Percentiles rank a stretch among this genome's conserved stretches.
Evolutionary conservation across 2,113 vertebrate genomes (phyloP).

Genomic region (Melozone crissalis): DNA sequence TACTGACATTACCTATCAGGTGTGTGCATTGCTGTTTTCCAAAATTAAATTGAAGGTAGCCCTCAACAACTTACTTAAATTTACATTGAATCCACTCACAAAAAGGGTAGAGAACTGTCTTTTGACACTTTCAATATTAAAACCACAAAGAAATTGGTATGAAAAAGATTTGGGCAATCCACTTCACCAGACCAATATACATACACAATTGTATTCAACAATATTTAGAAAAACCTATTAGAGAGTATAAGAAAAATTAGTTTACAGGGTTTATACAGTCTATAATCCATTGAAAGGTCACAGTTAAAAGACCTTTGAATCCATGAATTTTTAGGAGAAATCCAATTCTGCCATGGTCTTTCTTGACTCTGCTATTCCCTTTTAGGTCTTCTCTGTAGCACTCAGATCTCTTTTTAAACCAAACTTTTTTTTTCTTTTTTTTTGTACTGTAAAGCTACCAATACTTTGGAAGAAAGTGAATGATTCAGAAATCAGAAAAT

Average conservation of each 20-base stretch:
- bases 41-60: not conserved
- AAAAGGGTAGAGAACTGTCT: not conserved
- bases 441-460: not conserved
- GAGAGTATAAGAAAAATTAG: not conserved
- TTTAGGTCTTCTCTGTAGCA: not conserved
- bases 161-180: not conserved
- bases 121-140: not conserved
- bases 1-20: not conserved
- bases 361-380: not conserved
- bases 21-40: rapidly evolving
- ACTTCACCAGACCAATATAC: not conserved
- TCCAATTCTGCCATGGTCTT: not conserved
- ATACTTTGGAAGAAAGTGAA: not conserved
- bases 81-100: not conserved
- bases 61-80: not conserved
- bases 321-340: not conserved
- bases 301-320: not conserved
- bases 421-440: not conserved
- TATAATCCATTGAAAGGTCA: not conserved
- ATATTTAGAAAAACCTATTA: not conserved
- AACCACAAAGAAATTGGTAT: not conserved
- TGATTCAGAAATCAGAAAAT: not conserved
- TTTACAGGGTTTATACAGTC: not conserved
- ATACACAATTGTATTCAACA: not conserved
- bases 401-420: not conserved